phyloP scores from a whole-genome alignment of 2,797 vertebrate genomes.

The Hylomyscus alleni region DNA sequence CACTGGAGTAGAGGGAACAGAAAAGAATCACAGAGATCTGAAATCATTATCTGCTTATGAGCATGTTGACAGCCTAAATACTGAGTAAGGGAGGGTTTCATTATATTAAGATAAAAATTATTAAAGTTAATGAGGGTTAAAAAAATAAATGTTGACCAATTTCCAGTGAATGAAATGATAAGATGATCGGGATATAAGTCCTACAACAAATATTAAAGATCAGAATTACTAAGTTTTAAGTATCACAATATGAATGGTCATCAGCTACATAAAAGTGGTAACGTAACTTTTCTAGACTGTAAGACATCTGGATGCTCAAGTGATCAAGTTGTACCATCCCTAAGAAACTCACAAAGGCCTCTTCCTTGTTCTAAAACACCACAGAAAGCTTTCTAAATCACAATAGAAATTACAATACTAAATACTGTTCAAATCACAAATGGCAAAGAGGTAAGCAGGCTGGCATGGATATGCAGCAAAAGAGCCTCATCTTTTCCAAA shows the following conservation, averaged over 20 bases:
- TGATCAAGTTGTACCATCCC: conserved; percentile 27
- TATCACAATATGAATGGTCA: background rate
- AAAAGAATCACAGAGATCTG: conserved; percentile 9
- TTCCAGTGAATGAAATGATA: conserved; percentile 32
- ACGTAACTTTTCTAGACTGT: conserved; percentile 34
- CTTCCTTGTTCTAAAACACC: conserved; percentile 40
- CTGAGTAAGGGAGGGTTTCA: conserved; percentile 11
- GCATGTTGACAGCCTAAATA: background rate
- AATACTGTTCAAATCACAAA: conserved; percentile 22
- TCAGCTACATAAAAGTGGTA: background rate
- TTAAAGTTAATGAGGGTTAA: background rate
- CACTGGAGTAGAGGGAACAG: background rate
- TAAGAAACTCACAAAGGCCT: conserved; percentile 56
- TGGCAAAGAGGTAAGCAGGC: background rate
- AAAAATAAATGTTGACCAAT: conserved; percentile 28
- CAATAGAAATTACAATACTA: conserved; percentile 46
- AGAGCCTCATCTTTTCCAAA: conserved; percentile 3
- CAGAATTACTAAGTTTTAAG: conserved; percentile 22
- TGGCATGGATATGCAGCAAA: conserved; percentile 10
- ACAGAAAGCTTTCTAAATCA: conserved; percentile 61
- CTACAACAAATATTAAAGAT: background rate
- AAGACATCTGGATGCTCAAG: conserved; percentile 48
- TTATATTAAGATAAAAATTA: conserved; percentile 32
- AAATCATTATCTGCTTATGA: conserved; percentile 56
- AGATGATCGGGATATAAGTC: conserved; percentile 21